Percentiles rank a stretch among this genome's conserved stretches.
Conservation (phyloP, 1,140 invertebrate species). For the Drosophila mayri region DNA sequence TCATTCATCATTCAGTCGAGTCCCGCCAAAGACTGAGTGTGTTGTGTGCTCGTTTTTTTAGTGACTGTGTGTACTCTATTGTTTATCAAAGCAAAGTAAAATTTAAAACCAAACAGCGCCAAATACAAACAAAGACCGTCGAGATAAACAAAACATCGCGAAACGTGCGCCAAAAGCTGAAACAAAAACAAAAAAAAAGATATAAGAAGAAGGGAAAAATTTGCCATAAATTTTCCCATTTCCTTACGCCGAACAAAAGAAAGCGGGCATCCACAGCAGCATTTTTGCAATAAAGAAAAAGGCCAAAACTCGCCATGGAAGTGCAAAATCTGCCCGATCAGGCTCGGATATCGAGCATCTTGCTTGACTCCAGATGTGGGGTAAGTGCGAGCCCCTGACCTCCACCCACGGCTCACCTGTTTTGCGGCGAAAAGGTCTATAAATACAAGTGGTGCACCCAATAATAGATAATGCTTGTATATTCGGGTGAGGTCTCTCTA, state of each 20-base stretch:
- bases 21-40: background rate
- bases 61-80: conserved; percentile 32
- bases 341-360: conserved; percentile 56
- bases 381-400: conserved; percentile 64
- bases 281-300: conserved; percentile 55
- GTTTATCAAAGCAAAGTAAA: conserved; percentile 58
- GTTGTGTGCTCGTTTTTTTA: conserved; percentile 14
- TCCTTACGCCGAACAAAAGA: conserved; percentile 42
- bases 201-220: conserved; percentile 36
- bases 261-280: conserved; percentile 24
- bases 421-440: conserved; percentile 36
- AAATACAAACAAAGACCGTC: conserved; percentile 59
- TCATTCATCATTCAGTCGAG: conserved; percentile 31
- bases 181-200: conserved; percentile 34
- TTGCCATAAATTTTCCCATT: conserved; percentile 52
- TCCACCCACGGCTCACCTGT: conserved; percentile 9
- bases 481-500: conserved; percentile 26
- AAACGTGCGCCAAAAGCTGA: conserved; percentile 62
- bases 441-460: conserved; percentile 56
- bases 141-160: conserved; percentile 67
- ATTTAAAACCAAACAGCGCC: conserved; percentile 58
- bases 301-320: conserved; percentile 56
- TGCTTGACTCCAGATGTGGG: conserved; percentile 76
- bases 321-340: conserved; percentile 72
- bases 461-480: conserved; percentile 50